Conservation (phyloP, 2,113 vertebrate species). For the Ranitomeya variabilis region DNA sequence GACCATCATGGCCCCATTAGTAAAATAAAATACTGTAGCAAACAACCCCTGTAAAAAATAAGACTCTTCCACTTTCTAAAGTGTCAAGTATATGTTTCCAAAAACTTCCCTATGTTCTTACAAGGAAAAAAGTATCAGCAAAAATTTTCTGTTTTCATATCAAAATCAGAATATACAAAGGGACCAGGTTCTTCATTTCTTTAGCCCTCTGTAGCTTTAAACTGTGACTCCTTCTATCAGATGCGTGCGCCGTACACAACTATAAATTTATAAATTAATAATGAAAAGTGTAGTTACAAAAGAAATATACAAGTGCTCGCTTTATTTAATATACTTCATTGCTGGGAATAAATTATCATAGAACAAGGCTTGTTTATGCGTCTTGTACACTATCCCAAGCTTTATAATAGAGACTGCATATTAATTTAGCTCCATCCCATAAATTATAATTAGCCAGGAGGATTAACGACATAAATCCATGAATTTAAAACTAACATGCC, state of each 20-base stretch:
- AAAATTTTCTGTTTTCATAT: neutral
- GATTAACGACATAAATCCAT: slow-evolving; percentile 86
- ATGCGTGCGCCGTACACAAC: slow-evolving; percentile 68
- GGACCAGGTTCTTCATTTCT: neutral
- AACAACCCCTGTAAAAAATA: no score
- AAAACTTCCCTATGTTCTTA: neutral
- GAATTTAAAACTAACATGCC: slow-evolving; percentile 84
- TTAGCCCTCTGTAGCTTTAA: slow-evolving; percentile 42
- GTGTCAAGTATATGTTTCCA: neutral
- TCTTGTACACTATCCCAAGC: slow-evolving; percentile 71
- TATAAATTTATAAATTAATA: slow-evolving; percentile 78
- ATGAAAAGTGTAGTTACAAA: slow-evolving; percentile 72
- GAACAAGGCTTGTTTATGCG: slow-evolving; percentile 84
- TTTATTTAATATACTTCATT: slow-evolving; percentile 81
- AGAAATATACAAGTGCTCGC: slow-evolving; percentile 73
- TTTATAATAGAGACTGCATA: slow-evolving; percentile 81
- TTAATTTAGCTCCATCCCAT: slow-evolving; percentile 83
- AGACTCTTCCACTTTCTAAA: neutral
- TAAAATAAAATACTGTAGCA: no score
- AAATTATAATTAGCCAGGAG: slow-evolving; percentile 85
- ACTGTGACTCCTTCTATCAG: slow-evolving; percentile 50
- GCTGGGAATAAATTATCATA: slow-evolving; percentile 81
- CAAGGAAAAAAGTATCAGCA: no score
- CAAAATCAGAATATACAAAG: neutral
- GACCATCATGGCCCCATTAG: no score